A percentile compares a stretch with the other conserved stretches of the same genome.
phyloP scores from a whole-genome alignment of 2,888 invertebrate species.

The Stenodema calcarata region DNA sequence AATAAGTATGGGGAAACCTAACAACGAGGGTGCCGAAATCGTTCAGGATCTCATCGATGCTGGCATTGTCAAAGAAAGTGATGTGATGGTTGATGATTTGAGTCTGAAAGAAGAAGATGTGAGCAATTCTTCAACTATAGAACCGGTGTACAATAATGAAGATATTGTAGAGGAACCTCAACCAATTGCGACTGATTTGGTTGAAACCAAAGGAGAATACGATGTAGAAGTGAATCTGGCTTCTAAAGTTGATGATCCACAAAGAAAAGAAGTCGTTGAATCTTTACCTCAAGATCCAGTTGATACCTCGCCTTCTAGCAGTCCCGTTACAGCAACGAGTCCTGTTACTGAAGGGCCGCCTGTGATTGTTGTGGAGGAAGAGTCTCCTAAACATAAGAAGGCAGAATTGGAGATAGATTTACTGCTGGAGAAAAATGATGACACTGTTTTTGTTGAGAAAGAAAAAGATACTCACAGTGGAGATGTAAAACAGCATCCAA shows the following conservation, averaged over 20 bases:
- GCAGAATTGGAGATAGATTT: constrained; percentile 51
- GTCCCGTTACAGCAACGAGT: neutral
- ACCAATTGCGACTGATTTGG: neutral
- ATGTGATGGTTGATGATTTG: neutral
- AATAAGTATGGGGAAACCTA: constrained; percentile 27
- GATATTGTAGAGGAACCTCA: constrained; percentile 11
- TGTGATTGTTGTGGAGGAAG: constrained; percentile 36
- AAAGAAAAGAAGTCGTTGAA: neutral
- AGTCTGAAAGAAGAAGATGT: neutral
- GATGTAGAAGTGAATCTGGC: neutral
- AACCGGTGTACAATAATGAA: constrained; percentile 2
- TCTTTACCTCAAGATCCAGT: neutral
- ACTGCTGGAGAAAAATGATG: constrained; percentile 11
- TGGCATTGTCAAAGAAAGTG: neutral
- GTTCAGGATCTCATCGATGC: constrained; percentile 29
- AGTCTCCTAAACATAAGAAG: constrained; percentile 33
- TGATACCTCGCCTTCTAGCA: neutral
- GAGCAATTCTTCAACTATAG: neutral
- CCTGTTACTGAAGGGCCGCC: constrained; percentile 3
- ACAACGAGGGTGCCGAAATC: constrained; percentile 12
- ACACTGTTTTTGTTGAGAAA: neutral
- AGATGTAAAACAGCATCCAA: constrained; percentile 13
- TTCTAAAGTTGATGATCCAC: neutral
- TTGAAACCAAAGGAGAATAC: neutral
- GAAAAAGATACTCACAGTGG: neutral